Base-by-base conservation (phyloP, 2,888 invertebrate species). In the Maniola hyperantus region DNA sequence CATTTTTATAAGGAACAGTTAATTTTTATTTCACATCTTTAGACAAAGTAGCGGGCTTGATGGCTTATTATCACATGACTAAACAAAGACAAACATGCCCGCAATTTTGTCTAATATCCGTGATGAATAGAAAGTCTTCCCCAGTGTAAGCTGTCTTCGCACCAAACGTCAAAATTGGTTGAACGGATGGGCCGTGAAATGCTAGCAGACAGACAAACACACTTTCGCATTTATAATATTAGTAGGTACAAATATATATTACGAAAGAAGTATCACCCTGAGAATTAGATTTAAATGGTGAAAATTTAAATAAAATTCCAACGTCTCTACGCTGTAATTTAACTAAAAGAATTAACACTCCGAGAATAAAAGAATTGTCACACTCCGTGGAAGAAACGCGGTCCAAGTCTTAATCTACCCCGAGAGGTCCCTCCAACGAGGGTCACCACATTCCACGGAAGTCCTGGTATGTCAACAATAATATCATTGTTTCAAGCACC, bases 391-490 rank as follows among this genome's bases (percentile, higher is more conserved):
- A 70, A 68, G 77, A 79, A 83, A 78, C 67, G 74, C 76, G 76
- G 73, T 78, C 77, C 84, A 79, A 85, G 83, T 82, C 90, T 90
- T 92, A 90, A 91, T 91, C 89, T 89, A 76, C 74, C 79, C 79
- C 81, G 69, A 73, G 84, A 83, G 86, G 82, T 77, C 81, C 54
- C 48, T 48, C 53, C 10, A 44, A 44, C 51, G 53, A 58, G 64
- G 48, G 68, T 62, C 7, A 50, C 70, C 70, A 70, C 48, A 2
- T 34, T 42, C n/a, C 0, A 2, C 48, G 10, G 6, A 18, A 34
- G 4, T 48, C n/a, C 18, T 7, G 39, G 20, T 8, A 64, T 6
- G 7, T 13, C n/a, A 1, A 6, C 6, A 10, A 42, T 39, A 33
- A 0, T 51, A 6, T 11, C n/a, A 15, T 44, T 44, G n/a, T 15